Evolutionary conservation across 2,888 invertebrate genomes (phyloP).

Genomic region (Drosophila planitibia): DNA sequence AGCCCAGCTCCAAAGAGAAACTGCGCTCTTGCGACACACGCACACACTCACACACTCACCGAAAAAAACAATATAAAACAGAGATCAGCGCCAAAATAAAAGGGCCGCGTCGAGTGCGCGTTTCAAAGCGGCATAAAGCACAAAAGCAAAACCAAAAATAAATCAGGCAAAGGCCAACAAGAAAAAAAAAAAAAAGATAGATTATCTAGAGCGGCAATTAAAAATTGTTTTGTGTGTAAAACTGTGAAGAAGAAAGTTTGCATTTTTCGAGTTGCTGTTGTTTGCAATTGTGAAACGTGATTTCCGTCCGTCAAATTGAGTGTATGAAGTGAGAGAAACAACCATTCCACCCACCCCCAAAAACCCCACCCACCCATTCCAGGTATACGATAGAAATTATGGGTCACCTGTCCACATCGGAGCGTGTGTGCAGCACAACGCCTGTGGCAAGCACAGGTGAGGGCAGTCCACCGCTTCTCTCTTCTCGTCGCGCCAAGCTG

Average conservation of each 20-base stretch:
- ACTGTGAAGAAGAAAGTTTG: slow-evolving; percentile 77
- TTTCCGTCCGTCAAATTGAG: slow-evolving; percentile 56
- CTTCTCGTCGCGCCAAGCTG: slow-evolving; percentile 60
- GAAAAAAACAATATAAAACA: slow-evolving; percentile 3
- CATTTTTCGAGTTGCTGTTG: slow-evolving; percentile 62
- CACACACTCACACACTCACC: slow-evolving; percentile 5
- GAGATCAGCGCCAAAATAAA: slow-evolving; percentile 35
- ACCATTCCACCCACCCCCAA: neutral
- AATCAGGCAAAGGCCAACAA: slow-evolving; percentile 24
- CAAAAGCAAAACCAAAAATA: slow-evolving; percentile 14
- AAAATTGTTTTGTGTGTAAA: slow-evolving; percentile 70
- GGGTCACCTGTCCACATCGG: slow-evolving; percentile 84
- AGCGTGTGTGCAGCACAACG: slow-evolving; percentile 79
- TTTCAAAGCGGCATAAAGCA: slow-evolving; percentile 30
- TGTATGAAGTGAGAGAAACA: slow-evolving; percentile 41
- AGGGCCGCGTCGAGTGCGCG: slow-evolving; percentile 54
- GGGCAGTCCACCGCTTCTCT: slow-evolving; percentile 56
- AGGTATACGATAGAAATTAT: slow-evolving; percentile 58
- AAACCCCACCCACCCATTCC: neutral
- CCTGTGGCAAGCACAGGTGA: slow-evolving; percentile 60
- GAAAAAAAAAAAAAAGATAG: slow-evolving; percentile 12
- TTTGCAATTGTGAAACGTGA: slow-evolving; percentile 57
- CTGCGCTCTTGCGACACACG: slow-evolving; percentile 34
- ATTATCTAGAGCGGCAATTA: slow-evolving; percentile 65
- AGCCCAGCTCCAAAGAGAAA: slow-evolving; percentile 34